Evolutionary conservation across 2,888 invertebrate species (phyloP).

Genomic region (Catocala fraxini): DNA sequence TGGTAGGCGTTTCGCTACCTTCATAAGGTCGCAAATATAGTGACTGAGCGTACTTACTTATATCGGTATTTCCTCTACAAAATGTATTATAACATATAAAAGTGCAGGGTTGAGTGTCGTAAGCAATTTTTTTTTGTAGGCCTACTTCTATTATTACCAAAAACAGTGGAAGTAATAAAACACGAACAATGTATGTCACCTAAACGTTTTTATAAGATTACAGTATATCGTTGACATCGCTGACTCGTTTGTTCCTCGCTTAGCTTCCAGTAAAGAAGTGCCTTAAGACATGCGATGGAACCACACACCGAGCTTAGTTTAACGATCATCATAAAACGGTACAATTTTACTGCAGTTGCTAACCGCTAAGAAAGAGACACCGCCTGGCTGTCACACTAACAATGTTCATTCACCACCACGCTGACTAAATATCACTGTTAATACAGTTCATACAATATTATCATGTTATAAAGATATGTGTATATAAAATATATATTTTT

Average conservation of each 20-base stretch:
- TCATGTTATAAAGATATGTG: too few species aligned
- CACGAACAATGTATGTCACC: slow-evolving; percentile 16
- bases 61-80: too few species aligned
- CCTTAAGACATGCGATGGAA: slow-evolving; percentile 57
- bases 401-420: slow-evolving; percentile 37
- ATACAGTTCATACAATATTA: not conserved
- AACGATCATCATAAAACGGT: slow-evolving; percentile 76
- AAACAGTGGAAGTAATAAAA: slow-evolving; percentile 18
- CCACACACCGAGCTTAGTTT: slow-evolving; percentile 71
- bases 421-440: slow-evolving; percentile 7
- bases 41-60: too few species aligned
- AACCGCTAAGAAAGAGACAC: slow-evolving; percentile 48
- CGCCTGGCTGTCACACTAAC: slow-evolving; percentile 30
- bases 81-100: too few species aligned
- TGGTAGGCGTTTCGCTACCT: too few species aligned
- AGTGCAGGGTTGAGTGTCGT: not conserved
- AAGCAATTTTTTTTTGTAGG: not conserved
- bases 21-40: too few species aligned
- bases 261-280: slow-evolving; percentile 26
- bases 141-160: slow-evolving; percentile 2
- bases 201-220: slow-evolving; percentile 17
- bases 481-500: too few species aligned
- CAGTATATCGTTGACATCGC: slow-evolving; percentile 23
- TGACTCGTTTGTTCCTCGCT: slow-evolving; percentile 24
- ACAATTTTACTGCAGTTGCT: slow-evolving; percentile 69